These are phyloP conservation scores for Heliocidaris tuberculata DNA, from an alignment of 35 echinoderm and acorn worm genomes.

Conservation along the genomic window DNA sequence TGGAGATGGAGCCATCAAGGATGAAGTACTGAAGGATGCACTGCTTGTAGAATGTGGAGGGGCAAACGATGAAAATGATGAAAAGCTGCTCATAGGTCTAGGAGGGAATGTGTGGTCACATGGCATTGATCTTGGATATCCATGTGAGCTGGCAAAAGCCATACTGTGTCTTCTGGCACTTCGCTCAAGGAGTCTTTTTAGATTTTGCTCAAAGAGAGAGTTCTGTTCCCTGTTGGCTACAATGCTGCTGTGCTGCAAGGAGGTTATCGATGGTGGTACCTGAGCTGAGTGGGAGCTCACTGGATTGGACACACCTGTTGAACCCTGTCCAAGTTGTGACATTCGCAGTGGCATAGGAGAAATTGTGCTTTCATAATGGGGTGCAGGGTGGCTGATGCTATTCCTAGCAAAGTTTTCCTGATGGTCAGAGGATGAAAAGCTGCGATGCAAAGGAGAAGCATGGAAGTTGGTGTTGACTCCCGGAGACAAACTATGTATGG, in stretches of 20 bases:
- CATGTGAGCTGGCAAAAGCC: not conserved
- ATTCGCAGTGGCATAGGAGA: not conserved
- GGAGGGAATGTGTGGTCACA: constrained; percentile 5
- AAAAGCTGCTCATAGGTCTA: constrained; percentile 23
- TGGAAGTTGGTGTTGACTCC: constrained; percentile 25
- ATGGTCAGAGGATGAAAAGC: constrained; percentile 60
- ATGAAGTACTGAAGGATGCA: not conserved
- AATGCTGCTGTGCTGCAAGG: constrained; percentile 44
- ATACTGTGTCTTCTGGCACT: constrained; percentile 29
- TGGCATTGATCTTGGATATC: constrained; percentile 11
- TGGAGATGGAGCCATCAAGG: not conserved
- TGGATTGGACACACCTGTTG: not conserved
- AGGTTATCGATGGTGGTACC: constrained; percentile 5
- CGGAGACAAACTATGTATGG: constrained; percentile 61
- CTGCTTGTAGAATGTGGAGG: not conserved
- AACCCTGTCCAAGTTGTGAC: constrained; percentile 7
- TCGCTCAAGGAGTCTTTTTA: not conserved
- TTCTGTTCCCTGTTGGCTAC: constrained; percentile 41
- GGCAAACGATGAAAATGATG: not conserved
- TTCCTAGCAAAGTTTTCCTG: constrained; percentile 76
- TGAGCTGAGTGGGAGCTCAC: not conserved
- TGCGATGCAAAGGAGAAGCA: constrained; percentile 44
- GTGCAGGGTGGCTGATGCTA: constrained; percentile 64
- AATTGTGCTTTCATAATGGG: not conserved
- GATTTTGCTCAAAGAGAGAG: not conserved